Base-by-base conservation (phyloP, 2,888 invertebrate species). In the Julus scanicus region DNA sequence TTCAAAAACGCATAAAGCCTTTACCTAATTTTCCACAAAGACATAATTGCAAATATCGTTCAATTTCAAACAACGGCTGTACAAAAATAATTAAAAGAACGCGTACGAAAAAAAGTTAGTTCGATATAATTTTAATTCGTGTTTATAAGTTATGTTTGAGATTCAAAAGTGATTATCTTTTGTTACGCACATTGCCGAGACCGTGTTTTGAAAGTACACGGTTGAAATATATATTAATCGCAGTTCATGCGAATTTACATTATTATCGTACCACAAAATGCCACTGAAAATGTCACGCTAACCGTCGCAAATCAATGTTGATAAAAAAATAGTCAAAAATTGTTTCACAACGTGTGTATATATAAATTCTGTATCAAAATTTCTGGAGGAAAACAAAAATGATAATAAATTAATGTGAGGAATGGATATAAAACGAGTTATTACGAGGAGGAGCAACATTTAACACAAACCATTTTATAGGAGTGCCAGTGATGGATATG, bases 241-340 rank as follows among this genome's bases (percentile, higher is more conserved):
- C 48, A 29, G 20, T 71, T 71, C 9, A 4, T 1, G 20, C 20
- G 71, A 71, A 71, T 63, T 63, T 57, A 63, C 48, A 8, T n/a
- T 2, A 20, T 63, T 3, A 63, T 71, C 8, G 8, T 2, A 15
- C 57, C 20, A 71, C 6, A 71, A 71, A 6, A 71, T 29, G 71
- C 71, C 71, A 71, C 71, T 57, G 15, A 29, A n/a, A 9, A 17
- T 11, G 15, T 57, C 57, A 57, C 57, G 17, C 57, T 57, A 15
- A 2, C 8, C 29, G 4, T 71, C 71, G 71, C 71, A 71, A 71
- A 71, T 71, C 29, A 71, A 71, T 9, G 29, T 71, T 11, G 71
- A 71, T 71, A 71, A 71, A 71, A 71, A 71, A 71, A 71, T 71
- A 71, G 29, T 71, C 9, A 29, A 71, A 71, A 71, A 29, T 71